Percentiles rank a stretch among this genome's conserved stretches.
Evolutionary conservation across 2,797 vertebrate genomes (phyloP).

Genomic region (Melopsittacus undulatus): DNA sequence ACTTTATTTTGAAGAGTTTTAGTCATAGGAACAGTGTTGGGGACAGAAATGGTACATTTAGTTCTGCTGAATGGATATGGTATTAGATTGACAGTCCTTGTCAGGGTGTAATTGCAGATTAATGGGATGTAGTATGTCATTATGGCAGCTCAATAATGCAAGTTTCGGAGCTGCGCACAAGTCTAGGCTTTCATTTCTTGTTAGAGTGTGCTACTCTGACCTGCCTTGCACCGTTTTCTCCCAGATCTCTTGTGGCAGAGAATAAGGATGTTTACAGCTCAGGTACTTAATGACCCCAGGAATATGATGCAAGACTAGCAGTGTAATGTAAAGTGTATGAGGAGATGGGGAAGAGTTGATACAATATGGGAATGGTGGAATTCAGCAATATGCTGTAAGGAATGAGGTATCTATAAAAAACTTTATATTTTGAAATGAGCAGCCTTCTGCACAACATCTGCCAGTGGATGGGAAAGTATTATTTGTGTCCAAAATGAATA

Average conservation of each 20-base stretch:
- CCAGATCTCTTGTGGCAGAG: background rate
- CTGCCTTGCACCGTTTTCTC: background rate
- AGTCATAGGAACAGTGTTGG: background rate
- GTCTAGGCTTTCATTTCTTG: background rate
- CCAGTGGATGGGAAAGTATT: background rate
- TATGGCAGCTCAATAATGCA: slow-evolving; percentile 31
- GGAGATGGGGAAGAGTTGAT: background rate
- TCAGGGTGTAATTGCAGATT: slow-evolving; percentile 63
- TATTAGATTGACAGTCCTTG: slow-evolving; percentile 57
- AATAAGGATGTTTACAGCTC: slow-evolving; percentile 4
- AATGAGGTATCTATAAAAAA: background rate
- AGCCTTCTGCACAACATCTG: background rate
- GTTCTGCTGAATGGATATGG: slow-evolving; percentile 39
- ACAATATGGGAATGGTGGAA: background rate
- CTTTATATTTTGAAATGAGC: background rate
- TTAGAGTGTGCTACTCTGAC: background rate
- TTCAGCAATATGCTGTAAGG: background rate
- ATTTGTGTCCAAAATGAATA: background rate
- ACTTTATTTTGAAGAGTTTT: slow-evolving; percentile 46
- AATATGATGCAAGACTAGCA: background rate
- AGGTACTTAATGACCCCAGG: background rate
- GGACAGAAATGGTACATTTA: slow-evolving; percentile 52
- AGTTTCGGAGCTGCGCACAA: background rate
- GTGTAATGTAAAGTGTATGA: background rate
- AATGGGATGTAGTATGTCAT: slow-evolving; percentile 64